Conservation (phyloP, 1,140 invertebrate genomes). For the Megalonaias nervosa region DNA sequence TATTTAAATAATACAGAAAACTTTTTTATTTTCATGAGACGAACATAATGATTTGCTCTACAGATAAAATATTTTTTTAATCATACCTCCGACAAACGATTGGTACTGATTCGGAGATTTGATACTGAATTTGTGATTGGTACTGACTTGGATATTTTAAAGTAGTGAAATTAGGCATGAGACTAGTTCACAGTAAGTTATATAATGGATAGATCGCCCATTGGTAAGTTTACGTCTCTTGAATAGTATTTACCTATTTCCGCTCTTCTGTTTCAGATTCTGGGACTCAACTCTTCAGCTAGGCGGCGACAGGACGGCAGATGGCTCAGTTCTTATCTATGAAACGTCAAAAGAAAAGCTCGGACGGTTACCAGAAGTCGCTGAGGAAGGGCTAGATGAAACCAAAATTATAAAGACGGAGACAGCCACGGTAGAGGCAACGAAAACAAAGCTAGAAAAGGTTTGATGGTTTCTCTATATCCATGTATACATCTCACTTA, state of each 20-base stretch:
- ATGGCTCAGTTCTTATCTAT: too few relatives aligned
- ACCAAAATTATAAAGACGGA: conserved; percentile 7
- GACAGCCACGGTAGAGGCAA: too few relatives aligned
- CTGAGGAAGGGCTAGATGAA: conserved; percentile 6
- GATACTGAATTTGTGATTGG: too few relatives aligned
- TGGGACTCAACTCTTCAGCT: conserved; percentile 61
- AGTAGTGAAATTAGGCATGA: neutral
- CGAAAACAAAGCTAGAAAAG: too few relatives aligned
- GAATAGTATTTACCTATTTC: neutral
- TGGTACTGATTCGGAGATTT: neutral
- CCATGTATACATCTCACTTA: too few relatives aligned
- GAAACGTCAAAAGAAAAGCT: neutral
- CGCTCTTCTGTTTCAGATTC: conserved; percentile 48
- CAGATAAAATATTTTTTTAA: too few relatives aligned
- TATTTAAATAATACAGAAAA: neutral
- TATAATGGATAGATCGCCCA: neutral
- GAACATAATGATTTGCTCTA: too few relatives aligned
- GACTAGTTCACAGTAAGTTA: neutral
- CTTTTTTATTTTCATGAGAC: too few relatives aligned
- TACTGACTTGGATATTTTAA: neutral
- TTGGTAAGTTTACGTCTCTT: neutral
- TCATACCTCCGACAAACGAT: too few relatives aligned
- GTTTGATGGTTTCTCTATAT: too few relatives aligned
- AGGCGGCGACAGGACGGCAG: conserved; percentile 26
- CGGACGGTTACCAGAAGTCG: conserved; percentile 4